Evolutionary conservation across 53 echinoderm and acorn worm genomes (phyloP).

Genomic region (Mesocentrotus franciscanus): DNA sequence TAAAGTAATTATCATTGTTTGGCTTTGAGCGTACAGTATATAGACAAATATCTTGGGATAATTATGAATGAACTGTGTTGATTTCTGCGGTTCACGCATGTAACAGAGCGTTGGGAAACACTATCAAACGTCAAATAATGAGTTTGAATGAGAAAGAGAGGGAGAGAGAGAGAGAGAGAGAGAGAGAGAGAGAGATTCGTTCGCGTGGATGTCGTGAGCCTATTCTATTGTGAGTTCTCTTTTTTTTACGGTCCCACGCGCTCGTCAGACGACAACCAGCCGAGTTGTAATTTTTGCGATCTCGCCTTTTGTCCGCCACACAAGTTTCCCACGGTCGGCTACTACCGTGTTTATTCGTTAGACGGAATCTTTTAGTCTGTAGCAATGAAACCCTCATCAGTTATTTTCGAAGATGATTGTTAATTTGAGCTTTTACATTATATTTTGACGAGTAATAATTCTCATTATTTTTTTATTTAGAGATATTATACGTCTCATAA

Average conservation of each 20-base stretch:
- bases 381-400: background rate
- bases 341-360: constrained; percentile 20
- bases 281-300: constrained; percentile 52
- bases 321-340: constrained; percentile 60
- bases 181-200: background rate
- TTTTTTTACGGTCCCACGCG: constrained; percentile 61
- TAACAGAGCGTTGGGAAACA: constrained; percentile 6
- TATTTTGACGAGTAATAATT: background rate
- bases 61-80: constrained; percentile 13
- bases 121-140: background rate
- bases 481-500: background rate
- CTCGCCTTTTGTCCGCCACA: constrained; percentile 52
- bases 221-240: constrained; percentile 21
- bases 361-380: constrained; percentile 29
- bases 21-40: background rate
- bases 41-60: background rate
- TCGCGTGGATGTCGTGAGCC: constrained; percentile 42
- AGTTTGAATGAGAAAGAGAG: background rate
- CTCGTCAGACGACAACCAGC: constrained; percentile 38
- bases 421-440: background rate
- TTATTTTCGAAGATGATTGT: background rate
- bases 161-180: background rate
- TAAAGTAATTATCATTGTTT: background rate
- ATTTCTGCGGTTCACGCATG: constrained; percentile 22
- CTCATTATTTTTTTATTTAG: background rate